Conservation (phyloP, 2,797 vertebrate genomes). For the Amblyraja radiata region DNA sequence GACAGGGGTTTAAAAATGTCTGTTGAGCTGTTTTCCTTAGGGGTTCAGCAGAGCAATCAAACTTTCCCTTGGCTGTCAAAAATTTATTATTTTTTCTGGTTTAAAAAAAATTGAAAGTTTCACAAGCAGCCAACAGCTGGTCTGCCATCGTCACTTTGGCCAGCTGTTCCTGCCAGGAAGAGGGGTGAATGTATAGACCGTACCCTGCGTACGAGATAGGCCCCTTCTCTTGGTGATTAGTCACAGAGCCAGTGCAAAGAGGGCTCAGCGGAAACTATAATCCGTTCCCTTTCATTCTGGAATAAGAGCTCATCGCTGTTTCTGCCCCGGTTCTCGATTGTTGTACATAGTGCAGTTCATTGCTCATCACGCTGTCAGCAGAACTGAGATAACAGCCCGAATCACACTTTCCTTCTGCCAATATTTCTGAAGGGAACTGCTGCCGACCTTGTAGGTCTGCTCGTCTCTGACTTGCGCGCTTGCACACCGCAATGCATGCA, state of each 20-base stretch:
- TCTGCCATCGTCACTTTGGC: constrained; percentile 49
- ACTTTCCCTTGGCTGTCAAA: constrained; percentile 40
- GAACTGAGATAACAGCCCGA: constrained; percentile 46
- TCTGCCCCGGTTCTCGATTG: constrained; percentile 46
- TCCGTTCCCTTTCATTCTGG: constrained; percentile 45
- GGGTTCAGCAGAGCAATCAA: neutral
- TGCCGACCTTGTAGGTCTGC: too few species aligned
- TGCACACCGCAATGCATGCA: too few species aligned
- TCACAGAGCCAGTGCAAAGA: constrained; percentile 49
- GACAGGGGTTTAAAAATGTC: neutral
- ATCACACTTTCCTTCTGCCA: too few species aligned
- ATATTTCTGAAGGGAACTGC: too few species aligned
- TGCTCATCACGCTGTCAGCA: constrained; percentile 55
- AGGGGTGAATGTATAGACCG: constrained; percentile 40
- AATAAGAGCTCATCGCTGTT: constrained; percentile 51
- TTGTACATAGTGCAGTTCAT: constrained; percentile 51
- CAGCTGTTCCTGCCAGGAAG: constrained; percentile 47
- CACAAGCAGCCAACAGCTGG: constrained; percentile 41
- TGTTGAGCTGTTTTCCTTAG: neutral
- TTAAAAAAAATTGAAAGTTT: neutral
- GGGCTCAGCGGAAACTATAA: constrained; percentile 45
- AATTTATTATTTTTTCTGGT: constrained; percentile 15
- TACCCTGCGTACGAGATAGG: constrained; percentile 46
- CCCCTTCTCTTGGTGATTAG: constrained; percentile 57
- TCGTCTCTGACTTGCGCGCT: too few species aligned